Base-by-base conservation (phyloP, 2,113 vertebrate species). In the Microtus montanus region DNA sequence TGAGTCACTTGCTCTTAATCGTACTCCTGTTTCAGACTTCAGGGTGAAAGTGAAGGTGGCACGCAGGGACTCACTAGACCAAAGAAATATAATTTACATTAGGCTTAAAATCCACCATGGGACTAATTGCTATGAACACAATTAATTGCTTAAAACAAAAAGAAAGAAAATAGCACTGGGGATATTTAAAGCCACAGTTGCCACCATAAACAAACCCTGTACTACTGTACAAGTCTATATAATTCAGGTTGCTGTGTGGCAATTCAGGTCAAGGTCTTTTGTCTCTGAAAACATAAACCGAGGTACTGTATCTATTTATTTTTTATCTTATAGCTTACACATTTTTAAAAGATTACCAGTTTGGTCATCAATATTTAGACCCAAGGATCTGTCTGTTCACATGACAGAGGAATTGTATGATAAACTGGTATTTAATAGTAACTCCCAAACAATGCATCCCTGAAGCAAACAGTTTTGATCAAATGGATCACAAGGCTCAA, bases 101-200 rank as follows among this genome's bases (percentile, higher is more conserved):
- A 47, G 38, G 41, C 79, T 70, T 49, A 95, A 79, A 92, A 89
- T 93, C 73, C 63, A 86, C 71, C 82, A 38, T 30, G 92, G 54
- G 82, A 90, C 90, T 92, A 84, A 93, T 94, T n/a, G 70, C 90
- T 94, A 93, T 35, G 90, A 88, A n/a, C 47, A 95, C 85, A 95
- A 97, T 93, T 95, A 96, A 93, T 71, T 92, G 85, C 61, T 75
- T 93, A 93, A 96, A 86, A 92, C 82, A 94, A 95, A 93, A 95
- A 22, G 61, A 93, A 87, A 82, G 77, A 85, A 96, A 95, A 94
- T 97, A 86, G 82, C 68, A 89, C 47, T 17, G 54, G 73, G 58
- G 4, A 93, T 95, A 92, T 88, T 93, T 95, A 94, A 96, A 92
- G 82, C 54, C 87, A 64, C 80, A 35, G 15, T 75, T 92, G 47